phyloP scores from a whole-genome alignment of 53 echinoderm and acorn worm genomes.

The Astropecten irregularis region DNA sequence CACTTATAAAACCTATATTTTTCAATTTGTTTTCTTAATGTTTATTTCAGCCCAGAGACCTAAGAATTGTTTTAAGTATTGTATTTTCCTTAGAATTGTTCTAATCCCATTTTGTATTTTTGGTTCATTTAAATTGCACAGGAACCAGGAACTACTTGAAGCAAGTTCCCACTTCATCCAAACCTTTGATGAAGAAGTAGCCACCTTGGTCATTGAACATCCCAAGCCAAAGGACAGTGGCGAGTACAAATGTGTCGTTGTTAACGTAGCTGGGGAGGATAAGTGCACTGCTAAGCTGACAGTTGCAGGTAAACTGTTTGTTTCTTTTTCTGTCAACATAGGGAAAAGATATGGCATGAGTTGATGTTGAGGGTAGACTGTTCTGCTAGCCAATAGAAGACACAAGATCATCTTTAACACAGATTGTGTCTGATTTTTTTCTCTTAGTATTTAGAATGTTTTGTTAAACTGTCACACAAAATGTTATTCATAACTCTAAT shows the following conservation, averaged over 20 bases:
- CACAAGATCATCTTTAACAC: background rate
- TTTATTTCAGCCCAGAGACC: too few species aligned
- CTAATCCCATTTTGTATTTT: background rate
- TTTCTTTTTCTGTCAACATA: too few species aligned
- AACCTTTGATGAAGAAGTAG: slow-evolving; percentile 70
- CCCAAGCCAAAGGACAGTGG: slow-evolving; percentile 74
- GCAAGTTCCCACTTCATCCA: slow-evolving; percentile 69
- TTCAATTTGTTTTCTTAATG: too few species aligned
- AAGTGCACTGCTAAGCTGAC: slow-evolving; percentile 62
- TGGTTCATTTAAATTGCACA: slow-evolving; percentile 15
- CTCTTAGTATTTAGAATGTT: background rate
- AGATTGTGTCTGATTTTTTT: too few species aligned
- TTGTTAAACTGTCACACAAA: too few species aligned
- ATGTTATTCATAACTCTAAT: background rate
- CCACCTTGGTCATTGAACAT: slow-evolving; percentile 72
- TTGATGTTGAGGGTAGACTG: too few species aligned
- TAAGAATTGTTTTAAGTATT: too few species aligned
- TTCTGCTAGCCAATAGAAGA: too few species aligned
- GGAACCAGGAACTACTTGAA: slow-evolving; percentile 73
- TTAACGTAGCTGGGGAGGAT: slow-evolving; percentile 86
- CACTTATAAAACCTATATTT: too few species aligned
- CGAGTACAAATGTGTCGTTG: slow-evolving; percentile 78
- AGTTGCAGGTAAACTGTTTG: slow-evolving; percentile 24
- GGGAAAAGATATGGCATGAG: too few species aligned
- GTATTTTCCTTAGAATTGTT: too few species aligned